Percentiles rank a stretch among this genome's conserved stretches.
These are phyloP conservation scores for Diloba caeruleocephala DNA, from an alignment of 2,888 invertebrate genomes.

Conservation along the genomic window DNA sequence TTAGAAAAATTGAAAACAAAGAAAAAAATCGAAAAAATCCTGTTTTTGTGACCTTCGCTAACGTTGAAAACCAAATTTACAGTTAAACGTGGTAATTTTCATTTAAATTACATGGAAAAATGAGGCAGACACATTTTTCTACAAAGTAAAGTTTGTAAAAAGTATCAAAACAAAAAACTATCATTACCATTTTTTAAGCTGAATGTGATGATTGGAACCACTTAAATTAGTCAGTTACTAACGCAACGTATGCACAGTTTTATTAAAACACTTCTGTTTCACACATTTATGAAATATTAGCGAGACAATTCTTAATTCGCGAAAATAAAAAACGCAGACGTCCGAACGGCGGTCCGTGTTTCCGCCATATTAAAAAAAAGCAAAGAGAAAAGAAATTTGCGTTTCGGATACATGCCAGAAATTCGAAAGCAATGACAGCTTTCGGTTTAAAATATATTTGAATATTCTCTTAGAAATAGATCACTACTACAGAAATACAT, in stretches of 20 bases:
- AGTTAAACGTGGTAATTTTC: conserved; percentile 40
- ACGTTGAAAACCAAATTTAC: conserved; percentile 27
- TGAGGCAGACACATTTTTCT: conserved; percentile 72
- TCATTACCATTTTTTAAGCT: conserved; percentile 87
- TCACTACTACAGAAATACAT: background rate
- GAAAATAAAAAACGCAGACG: conserved; percentile 78
- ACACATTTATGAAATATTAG: conserved; percentile 67
- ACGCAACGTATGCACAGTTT: conserved; percentile 55
- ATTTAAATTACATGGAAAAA: conserved; percentile 54
- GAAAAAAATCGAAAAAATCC: conserved; percentile 78
- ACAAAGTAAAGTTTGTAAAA: conserved; percentile 84
- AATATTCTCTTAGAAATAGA: background rate
- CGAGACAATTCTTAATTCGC: conserved; percentile 68
- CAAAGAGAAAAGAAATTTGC: conserved; percentile 76
- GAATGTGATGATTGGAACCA: conserved; percentile 59
- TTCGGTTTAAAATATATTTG: background rate
- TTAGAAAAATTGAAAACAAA: conserved; percentile 86
- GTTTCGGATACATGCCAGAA: conserved; percentile 62
- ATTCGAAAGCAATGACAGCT: conserved; percentile 1
- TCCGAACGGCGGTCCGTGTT: conserved; percentile 85
- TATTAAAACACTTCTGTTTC: conserved; percentile 64
- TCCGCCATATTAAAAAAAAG: conserved; percentile 88
- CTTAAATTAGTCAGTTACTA: conserved; percentile 41
- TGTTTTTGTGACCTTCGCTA: conserved; percentile 57
- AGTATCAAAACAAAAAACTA: conserved; percentile 90